These are phyloP conservation scores for Theonella swinhoei DNA, from an alignment of 37 sponge, comb jelly and placozoan genomes.

Conservation along the genomic window DNA sequence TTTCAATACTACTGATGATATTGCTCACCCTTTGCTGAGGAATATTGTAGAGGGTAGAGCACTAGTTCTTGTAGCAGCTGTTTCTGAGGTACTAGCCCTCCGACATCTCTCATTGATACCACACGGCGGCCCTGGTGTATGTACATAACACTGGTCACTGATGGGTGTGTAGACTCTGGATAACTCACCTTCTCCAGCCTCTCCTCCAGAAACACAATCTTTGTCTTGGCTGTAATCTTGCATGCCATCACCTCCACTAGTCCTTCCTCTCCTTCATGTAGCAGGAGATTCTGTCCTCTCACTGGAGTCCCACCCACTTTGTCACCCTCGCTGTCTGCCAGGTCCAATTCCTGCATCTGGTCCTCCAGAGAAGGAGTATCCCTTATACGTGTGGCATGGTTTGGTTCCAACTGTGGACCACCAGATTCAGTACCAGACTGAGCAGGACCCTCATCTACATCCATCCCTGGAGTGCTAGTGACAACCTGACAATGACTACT, in stretches of 20 bases:
- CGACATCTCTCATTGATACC: slow-evolving; percentile 15
- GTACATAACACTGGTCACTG: no score
- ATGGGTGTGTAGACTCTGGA: no score
- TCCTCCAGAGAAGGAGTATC: neutral
- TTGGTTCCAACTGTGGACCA: neutral
- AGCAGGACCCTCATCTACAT: slow-evolving; percentile 1
- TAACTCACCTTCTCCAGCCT: no score
- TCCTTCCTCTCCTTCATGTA: neutral
- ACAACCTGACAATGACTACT: neutral
- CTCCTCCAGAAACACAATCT: slow-evolving; percentile 27
- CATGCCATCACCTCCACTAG: neutral
- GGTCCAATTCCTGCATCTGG: neutral
- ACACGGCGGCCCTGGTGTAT: no score
- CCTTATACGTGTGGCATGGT: neutral
- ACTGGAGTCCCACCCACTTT: neutral
- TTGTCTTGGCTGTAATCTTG: slow-evolving; percentile 46
- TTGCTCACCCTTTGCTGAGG: neutral
- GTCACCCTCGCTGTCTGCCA: neutral
- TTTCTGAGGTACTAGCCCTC: slow-evolving; percentile 47
- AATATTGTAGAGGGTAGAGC: slow-evolving; percentile 26
- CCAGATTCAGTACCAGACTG: neutral
- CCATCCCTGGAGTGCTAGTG: slow-evolving; percentile 10
- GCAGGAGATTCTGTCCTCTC: neutral
- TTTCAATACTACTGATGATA: neutral
- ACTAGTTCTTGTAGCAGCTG: slow-evolving; percentile 59